Base-by-base conservation (phyloP, 1,140 invertebrate genomes). In the Reticulitermes speratus region DNA sequence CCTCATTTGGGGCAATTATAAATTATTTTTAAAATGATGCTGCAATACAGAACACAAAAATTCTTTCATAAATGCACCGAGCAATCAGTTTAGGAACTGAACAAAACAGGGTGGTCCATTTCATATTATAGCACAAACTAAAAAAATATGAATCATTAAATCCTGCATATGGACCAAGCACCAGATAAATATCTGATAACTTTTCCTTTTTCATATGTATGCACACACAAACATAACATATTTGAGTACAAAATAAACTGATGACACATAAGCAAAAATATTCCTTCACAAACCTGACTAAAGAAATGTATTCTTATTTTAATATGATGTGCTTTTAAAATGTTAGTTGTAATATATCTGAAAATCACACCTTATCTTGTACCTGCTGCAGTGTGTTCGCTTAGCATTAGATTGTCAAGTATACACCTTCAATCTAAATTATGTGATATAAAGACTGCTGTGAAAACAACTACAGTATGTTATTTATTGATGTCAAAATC, bases 331-430 rank as follows among this genome's bases (percentile, higher is more conserved):
- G 65, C 25, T 75, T 75, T 75, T 75, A 30, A 6, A 75, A 25
- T n/a, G 7, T 30, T 75, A 30, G n/a, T n/a, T 75, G 25, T 6
- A 75, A 75, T 75, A 75, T 30, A 75, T 75, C 65, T 75, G 65
- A 75, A 75, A 75, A 75, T 75, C 65, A 75, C 65, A 75, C 65
- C 65, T 75, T 75, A 65, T 75, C 25, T 75, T 75, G 65, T 75
- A 75, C n/a, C 65, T 75, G 25, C 25, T n/a, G n/a, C n/a, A 9
- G n/a, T 75, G 65, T 75, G 65, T 75, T 69, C 25, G 52, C 52
- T 52, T 55, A 75, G 65, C 65, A n/a, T 75, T 75, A 30, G 25
- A 75, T 11, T 65, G 59, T 65, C 2, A n/a, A 75, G 25, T 30
- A 75, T 75, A 75, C n/a, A 30, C 0, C 25, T 75, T 75, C 65